Evolutionary conservation across 1,140 invertebrate species (phyloP).

Genomic region (Alviniconcha marisindica): DNA sequence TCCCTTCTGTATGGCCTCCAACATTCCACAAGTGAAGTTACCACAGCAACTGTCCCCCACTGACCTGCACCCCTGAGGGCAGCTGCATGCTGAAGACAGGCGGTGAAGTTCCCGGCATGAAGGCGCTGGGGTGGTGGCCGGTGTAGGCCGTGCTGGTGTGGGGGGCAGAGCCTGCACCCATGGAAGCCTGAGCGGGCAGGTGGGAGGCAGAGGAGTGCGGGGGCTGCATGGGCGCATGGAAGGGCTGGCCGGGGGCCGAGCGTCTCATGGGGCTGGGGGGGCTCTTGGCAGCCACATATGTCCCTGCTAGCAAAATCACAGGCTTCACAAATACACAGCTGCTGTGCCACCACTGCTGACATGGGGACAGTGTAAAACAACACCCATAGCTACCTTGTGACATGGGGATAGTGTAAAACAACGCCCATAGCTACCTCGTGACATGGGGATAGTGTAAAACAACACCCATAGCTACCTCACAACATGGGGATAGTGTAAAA

Average conservation of each 20-base stretch:
- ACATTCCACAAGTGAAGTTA: too few species aligned
- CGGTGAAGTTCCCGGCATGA: constrained; percentile 64
- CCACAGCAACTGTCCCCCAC: too few species aligned
- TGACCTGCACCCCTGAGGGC: not conserved
- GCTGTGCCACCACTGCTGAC: too few species aligned
- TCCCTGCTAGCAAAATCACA: constrained; percentile 37
- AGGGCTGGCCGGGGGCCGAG: constrained; percentile 82
- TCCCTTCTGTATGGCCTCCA: too few species aligned
- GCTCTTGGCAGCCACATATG: constrained; percentile 66
- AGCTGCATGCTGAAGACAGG: constrained; percentile 51
- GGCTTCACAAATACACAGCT: not conserved
- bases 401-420: too few species aligned
- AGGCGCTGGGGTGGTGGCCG: constrained; percentile 79
- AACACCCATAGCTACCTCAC: too few species aligned
- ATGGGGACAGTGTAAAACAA: too few species aligned
- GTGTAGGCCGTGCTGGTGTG: constrained; percentile 77
- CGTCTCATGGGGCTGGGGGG: constrained; percentile 83
- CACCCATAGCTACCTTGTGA: too few species aligned
- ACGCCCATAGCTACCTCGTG: too few species aligned
- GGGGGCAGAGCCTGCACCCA: not conserved
- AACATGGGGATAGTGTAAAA: too few species aligned
- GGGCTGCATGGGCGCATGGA: constrained; percentile 57
- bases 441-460: too few species aligned
- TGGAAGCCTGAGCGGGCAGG: not conserved
- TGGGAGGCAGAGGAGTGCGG: constrained; percentile 50